phyloP scores from a whole-genome alignment of 1,140 invertebrate species.

The Habropoda laboriosa region DNA sequence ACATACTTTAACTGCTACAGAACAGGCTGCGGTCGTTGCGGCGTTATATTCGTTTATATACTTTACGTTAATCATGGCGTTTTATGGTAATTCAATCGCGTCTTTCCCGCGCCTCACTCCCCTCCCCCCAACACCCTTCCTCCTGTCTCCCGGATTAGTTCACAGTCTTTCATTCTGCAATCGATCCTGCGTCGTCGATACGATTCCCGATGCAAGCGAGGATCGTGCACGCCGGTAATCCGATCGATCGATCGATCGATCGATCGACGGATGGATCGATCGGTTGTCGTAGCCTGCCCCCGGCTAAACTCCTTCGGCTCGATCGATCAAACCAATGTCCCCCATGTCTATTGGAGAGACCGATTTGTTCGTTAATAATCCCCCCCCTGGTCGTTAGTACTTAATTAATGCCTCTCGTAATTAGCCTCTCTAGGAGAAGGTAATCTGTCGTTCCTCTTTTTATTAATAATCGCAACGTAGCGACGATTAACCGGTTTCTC shows the following conservation, averaged over 20 bases:
- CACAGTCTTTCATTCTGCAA: conserved; percentile 70
- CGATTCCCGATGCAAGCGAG: conserved; percentile 48
- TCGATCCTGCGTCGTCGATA: conserved; percentile 77
- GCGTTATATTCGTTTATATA: conserved; percentile 82
- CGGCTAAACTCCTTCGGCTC: conserved; percentile 43
- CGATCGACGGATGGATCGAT: conserved; percentile 66
- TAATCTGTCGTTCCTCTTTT: conserved; percentile 28
- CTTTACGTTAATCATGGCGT: conserved; percentile 82
- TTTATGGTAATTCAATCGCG: conserved; percentile 80
- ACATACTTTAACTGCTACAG: conserved; percentile 76
- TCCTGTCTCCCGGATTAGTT: conserved; percentile 55
- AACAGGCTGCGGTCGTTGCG: conserved; percentile 77
- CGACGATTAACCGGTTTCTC: conserved; percentile 36
- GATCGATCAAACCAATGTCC: conserved; percentile 55
- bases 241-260: conserved; percentile 73
- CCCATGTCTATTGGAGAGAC: conserved; percentile 33
- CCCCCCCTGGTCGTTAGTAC: conserved; percentile 21
- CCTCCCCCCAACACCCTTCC: too few species aligned
- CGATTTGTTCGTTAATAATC: conserved; percentile 64
- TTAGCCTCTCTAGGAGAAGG: conserved; percentile 43
- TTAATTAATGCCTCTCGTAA: conserved; percentile 51
- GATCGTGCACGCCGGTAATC: conserved; percentile 61
- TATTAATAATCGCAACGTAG: conserved; percentile 16
- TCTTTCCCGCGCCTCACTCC: conserved; percentile 67
- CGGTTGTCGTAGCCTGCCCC: conserved; percentile 54